Percentiles rank a stretch among this genome's conserved stretches.
phyloP scores from a whole-genome alignment of 2,888 invertebrate genomes.

The Tetanocera ferruginea region DNA sequence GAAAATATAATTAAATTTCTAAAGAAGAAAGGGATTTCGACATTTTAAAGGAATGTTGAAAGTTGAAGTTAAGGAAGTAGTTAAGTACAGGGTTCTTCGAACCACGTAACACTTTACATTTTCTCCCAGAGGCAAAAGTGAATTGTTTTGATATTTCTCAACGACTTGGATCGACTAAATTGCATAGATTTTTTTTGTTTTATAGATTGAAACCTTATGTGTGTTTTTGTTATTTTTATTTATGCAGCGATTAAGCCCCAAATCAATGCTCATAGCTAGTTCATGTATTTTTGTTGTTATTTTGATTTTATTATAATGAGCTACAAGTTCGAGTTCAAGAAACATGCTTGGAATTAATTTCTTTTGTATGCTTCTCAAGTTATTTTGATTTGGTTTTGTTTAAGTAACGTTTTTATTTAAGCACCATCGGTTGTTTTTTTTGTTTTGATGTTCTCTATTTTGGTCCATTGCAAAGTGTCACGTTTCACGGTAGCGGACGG shows the following conservation, averaged over 20 bases:
- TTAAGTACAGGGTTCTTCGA: too few species aligned
- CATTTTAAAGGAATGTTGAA: too few species aligned
- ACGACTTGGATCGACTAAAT: neutral
- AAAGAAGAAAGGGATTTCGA: too few species aligned
- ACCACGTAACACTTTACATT: too few species aligned
- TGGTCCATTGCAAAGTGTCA: neutral
- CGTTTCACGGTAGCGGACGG: neutral
- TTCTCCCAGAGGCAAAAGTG: neutral
- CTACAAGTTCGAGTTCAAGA: constrained; percentile 54
- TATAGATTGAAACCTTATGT: neutral
- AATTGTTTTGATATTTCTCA: neutral
- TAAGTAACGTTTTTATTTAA: neutral
- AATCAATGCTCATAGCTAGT: constrained; percentile 35
- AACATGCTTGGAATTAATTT: constrained; percentile 59
- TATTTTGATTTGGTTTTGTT: constrained; percentile 4
- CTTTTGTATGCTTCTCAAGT: constrained; percentile 23
- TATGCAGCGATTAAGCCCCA: neutral
- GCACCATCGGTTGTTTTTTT: neutral
- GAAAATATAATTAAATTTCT: too few species aligned
- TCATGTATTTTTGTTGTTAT: constrained; percentile 27
- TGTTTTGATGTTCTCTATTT: neutral
- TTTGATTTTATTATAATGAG: constrained; percentile 59
- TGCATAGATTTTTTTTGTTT: neutral
- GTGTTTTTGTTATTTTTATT: neutral
- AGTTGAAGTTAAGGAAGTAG: too few species aligned